These are phyloP conservation scores for Ginglymostoma cirratum DNA, from an alignment of 2,113 vertebrate genomes.

Conservation along the genomic window DNA sequence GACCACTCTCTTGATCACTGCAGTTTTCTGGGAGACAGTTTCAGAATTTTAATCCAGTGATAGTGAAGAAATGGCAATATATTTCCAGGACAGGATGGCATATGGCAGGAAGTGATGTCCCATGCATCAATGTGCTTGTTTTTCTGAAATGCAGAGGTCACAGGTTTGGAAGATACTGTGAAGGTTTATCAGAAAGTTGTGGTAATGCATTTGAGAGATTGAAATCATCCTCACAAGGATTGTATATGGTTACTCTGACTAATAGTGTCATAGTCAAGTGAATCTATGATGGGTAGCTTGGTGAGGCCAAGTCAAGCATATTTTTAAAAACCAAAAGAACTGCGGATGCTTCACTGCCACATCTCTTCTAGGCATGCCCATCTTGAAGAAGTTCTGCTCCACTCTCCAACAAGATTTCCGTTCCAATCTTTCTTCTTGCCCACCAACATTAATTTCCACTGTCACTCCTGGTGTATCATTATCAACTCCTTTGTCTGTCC, in stretches of 20 bases:
- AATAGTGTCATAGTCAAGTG: neutral
- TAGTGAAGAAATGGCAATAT: too few relatives aligned
- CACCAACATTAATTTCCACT: too few relatives aligned
- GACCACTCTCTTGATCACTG: neutral
- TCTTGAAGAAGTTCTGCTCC: too few relatives aligned
- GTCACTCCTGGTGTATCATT: too few relatives aligned
- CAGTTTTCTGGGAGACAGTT: neutral
- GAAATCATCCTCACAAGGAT: neutral
- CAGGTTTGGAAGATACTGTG: too few relatives aligned
- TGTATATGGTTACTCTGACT: neutral
- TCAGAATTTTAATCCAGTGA: too few relatives aligned
- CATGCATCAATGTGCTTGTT: neutral
- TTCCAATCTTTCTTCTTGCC: too few relatives aligned
- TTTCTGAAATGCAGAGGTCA: neutral
- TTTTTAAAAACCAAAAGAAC: neutral
- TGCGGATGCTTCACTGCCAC: too few relatives aligned
- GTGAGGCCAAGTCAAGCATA: neutral
- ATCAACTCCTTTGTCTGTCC: too few relatives aligned
- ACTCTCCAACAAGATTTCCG: too few relatives aligned
- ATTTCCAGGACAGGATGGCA: neutral
- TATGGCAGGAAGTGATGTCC: neutral
- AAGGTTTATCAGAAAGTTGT: too few relatives aligned
- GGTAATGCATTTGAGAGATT: neutral
- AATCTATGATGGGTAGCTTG: neutral
- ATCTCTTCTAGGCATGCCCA: too few relatives aligned